Evolutionary conservation across 1,140 invertebrate genomes (phyloP).

Genomic region (Coelopa frigida): DNA sequence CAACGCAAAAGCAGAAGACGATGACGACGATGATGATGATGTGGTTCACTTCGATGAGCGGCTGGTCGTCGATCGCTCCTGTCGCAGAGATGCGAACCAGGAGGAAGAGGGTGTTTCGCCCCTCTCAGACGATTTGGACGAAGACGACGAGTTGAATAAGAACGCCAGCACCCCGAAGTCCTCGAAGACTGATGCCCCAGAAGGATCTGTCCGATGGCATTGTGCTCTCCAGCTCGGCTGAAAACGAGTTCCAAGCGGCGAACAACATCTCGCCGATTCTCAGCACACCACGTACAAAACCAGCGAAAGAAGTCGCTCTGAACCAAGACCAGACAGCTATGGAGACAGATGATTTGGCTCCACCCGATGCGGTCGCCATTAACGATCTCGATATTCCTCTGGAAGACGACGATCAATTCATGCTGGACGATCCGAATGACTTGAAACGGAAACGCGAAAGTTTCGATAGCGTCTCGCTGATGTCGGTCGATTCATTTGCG

Average conservation of each 20-base stretch:
- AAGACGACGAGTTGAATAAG: constrained; percentile 16
- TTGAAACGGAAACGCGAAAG: constrained; percentile 38
- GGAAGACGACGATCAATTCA: not conserved
- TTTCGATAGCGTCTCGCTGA: constrained; percentile 35
- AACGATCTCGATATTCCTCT: too few relatives aligned
- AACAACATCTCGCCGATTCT: constrained; percentile 32
- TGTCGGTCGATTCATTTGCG: constrained; percentile 38
- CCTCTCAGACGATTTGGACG: constrained; percentile 18
- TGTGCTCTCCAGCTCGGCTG: constrained; percentile 9
- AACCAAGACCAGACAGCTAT: not conserved
- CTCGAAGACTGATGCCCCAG: constrained; percentile 1
- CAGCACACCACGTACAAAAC: constrained; percentile 9
- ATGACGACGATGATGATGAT: constrained; percentile 23
- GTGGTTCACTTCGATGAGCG: constrained; percentile 32
- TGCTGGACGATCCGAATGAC: constrained; percentile 21
- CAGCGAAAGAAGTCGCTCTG: not conserved
- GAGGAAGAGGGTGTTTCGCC: constrained; percentile 6
- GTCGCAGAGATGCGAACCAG: constrained; percentile 20
- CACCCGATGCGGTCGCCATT: not conserved
- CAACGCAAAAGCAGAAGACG: constrained; percentile 17
- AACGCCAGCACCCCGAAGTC: constrained; percentile 29
- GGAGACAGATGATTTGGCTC: constrained; percentile 2
- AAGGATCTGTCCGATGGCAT: constrained; percentile 9
- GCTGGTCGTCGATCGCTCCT: constrained; percentile 26
- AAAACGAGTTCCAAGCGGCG: constrained; percentile 17